These are phyloP conservation scores for Bucco capensis DNA, from an alignment of 2,113 vertebrate species.

Conservation along the genomic window DNA sequence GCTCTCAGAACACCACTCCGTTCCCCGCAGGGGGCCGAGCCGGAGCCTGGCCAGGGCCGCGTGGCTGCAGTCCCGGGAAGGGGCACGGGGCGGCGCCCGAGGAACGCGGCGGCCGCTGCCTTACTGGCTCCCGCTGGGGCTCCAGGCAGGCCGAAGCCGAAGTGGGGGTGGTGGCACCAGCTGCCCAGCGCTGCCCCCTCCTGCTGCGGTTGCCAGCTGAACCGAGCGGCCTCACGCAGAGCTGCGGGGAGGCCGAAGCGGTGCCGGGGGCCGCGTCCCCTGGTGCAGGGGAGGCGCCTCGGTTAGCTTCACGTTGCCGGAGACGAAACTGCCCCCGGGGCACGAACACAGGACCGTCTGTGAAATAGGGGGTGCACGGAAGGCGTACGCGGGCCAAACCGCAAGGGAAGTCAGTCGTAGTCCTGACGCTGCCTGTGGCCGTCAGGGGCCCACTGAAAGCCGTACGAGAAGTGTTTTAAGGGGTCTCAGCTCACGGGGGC, in stretches of 20 bases:
- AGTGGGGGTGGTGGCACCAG: too few relatives aligned
- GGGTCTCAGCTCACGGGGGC: neutral
- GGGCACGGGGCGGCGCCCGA: neutral
- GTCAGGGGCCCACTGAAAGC: accelerated
- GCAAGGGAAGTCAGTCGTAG: accelerated
- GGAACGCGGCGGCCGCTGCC: neutral
- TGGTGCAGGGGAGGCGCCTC: neutral
- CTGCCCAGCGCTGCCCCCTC: neutral
- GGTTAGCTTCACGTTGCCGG: accelerated
- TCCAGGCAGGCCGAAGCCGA: too few relatives aligned
- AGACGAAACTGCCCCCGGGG: neutral
- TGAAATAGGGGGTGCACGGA: too few relatives aligned
- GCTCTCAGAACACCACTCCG: neutral
- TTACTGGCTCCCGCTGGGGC: neutral
- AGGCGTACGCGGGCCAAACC: accelerated
- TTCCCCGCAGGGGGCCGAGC: neutral
- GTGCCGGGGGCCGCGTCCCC: neutral
- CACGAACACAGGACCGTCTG: neutral
- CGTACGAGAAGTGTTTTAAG: accelerated
- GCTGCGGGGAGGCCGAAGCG: neutral
- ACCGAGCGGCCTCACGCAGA: neutral
- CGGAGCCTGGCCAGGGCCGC: neutral
- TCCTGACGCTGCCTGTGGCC: neutral
- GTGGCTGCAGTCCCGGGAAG: neutral
- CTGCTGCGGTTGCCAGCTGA: too few relatives aligned